These are phyloP conservation scores for Catalaphyllia jardinei DNA, from an alignment of 64 coral and sea anemone species.

Conservation along the genomic window DNA sequence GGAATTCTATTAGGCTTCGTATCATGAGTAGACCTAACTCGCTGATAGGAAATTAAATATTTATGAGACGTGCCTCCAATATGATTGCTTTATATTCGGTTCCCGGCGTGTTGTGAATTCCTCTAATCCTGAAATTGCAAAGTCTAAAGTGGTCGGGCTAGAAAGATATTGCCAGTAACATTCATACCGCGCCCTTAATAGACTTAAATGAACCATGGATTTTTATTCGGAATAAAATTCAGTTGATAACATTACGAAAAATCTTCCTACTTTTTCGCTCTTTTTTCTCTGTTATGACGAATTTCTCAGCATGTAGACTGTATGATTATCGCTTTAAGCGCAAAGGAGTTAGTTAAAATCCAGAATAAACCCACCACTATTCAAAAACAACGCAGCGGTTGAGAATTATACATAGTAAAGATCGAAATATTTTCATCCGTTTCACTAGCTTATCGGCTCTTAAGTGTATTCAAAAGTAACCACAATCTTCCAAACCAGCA, in stretches of 20 bases:
- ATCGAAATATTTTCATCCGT: not conserved
- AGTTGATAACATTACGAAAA: not conserved
- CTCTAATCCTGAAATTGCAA: slow-evolving; percentile 8
- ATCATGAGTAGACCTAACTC: slow-evolving; percentile 8
- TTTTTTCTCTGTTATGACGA: not conserved
- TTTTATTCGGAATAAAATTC: not conserved
- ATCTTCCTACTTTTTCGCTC: not conserved
- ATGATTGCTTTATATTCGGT: not conserved
- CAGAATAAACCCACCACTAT: not conserved
- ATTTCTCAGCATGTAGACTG: not conserved
- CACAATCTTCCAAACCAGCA: not conserved
- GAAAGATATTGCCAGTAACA: not conserved
- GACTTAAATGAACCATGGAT: not conserved
- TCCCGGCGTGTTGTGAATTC: slow-evolving; percentile 15
- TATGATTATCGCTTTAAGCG: not conserved
- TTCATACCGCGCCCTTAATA: not conserved
- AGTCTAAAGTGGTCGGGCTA: slow-evolving; percentile 21
- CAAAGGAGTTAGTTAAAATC: not conserved
- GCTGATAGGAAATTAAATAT: slow-evolving; percentile 27
- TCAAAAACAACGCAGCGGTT: not conserved
- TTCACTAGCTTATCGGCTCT: not conserved
- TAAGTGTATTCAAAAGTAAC: not conserved
- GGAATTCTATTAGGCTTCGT: slow-evolving; percentile 4
- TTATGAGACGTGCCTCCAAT: not conserved
- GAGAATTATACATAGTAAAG: not conserved